Evolutionary conservation across 2,888 invertebrate genomes (phyloP).

Genomic region (Frankliniella fusca): DNA sequence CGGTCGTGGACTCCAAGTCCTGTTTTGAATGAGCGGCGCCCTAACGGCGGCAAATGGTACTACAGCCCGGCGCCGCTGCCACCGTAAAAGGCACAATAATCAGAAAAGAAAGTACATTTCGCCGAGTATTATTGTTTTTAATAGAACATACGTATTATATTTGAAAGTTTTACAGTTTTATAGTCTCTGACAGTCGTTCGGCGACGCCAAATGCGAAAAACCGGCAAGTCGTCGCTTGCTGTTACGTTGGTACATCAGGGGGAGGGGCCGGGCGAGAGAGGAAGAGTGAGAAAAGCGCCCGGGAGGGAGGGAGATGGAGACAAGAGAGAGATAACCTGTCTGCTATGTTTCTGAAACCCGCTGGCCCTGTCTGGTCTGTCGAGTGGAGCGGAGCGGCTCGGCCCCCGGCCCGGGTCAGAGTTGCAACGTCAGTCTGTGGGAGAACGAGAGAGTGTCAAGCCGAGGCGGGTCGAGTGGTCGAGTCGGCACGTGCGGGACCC

Average conservation of each 20-base stretch:
- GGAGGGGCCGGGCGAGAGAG: background rate
- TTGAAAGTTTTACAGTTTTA: no score
- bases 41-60: no score
- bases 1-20: no score
- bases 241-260: background rate
- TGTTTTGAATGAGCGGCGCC: no score
- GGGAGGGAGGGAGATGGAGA: background rate
- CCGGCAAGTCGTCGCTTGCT: no score
- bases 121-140: no score
- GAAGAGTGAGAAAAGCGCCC: background rate
- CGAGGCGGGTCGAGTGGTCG: background rate
- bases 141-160: no score
- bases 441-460: background rate
- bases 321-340: background rate
- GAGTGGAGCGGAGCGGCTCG: background rate
- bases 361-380: background rate
- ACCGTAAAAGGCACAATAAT: no score
- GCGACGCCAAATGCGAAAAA: no score
- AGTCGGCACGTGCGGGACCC: background rate
- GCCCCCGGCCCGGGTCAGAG: background rate
- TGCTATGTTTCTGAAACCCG: background rate
- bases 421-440: conserved; percentile 17
- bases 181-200: no score
- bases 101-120: no score
- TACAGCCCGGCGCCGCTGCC: no score